Evolutionary conservation across 1,140 invertebrate species (phyloP), one percentile per base, ranked within the genome.

Genomic region (Leptinotarsa texana): DNA sequence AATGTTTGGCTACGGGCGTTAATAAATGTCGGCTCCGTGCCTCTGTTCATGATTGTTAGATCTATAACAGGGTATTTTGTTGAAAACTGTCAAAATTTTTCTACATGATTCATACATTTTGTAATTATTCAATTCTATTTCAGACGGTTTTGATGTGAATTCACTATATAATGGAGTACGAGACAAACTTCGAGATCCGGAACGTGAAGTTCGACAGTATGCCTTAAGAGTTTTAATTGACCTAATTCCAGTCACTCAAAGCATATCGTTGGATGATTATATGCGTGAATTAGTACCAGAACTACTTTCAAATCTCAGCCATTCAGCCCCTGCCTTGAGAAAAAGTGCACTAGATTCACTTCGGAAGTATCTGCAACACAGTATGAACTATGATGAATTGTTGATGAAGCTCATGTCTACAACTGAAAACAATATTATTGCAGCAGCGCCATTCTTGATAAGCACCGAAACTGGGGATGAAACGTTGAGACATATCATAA

Each of bases 181-280:
- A 24, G 89, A 91, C 65, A 88, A 93, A 51, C 86, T 94, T n/a
- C 88, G 89, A 51, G 91, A 93, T 84, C 92, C 92, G 0, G 93
- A 94, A 84, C 93, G 92, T 90, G 92, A 94, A 83, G 93, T 94
- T 18, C 88, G 93, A 3, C 91, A 94, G 63, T 93, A 95, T 82
- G 93, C 93, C 21, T 84, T 94, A 1, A 85, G 93, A 69, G 93
- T 94, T 6, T 87, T 94, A 3, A 89, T 90, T 13, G 93, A 94
- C 83, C 86, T 94, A 22, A 84, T 94, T 8, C 92, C 93, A 1
- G 89, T 92, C 18, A 87, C 93, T 72, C 87, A 88, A 15, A 74
- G 73, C 27, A 87, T 90, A 63, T 86, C 88, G 42, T 86, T 93
- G 6, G 91, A 93, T 71, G 87, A 88, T 70, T 83, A 89, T 57